A percentile compares a stretch with the other conserved stretches of the same genome.
Conservation (phyloP, 2,113 vertebrate genomes). For the Paratilapia polleni region DNA sequence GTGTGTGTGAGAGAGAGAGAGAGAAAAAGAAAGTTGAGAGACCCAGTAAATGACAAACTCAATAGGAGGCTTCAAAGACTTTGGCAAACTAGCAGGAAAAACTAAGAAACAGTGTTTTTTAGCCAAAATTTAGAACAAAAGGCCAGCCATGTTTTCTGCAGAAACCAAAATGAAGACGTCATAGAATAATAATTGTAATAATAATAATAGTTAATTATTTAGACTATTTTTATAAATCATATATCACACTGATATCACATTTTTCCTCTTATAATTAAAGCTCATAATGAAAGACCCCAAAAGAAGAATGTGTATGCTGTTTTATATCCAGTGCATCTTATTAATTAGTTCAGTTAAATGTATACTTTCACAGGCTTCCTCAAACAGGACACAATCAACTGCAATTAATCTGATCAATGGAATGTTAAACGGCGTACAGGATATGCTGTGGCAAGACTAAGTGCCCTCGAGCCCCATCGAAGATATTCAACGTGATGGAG, state of each 20-base stretch:
- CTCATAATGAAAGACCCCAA: background rate
- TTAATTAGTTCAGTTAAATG: constrained; percentile 54
- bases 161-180: background rate
- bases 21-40: constrained; percentile 53
- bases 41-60: constrained; percentile 40
- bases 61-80: constrained; percentile 8
- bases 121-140: constrained; percentile 56
- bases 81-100: constrained; percentile 39
- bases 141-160: background rate
- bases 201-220: background rate
- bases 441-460: constrained; percentile 70
- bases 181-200: too few species aligned
- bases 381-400: constrained; percentile 76
- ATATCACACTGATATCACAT: background rate
- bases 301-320: background rate
- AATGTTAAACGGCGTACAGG: constrained; percentile 78
- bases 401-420: constrained; percentile 81
- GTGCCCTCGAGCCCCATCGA: constrained; percentile 73
- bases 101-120: constrained; percentile 49
- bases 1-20: background rate
- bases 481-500: constrained; percentile 75
- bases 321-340: constrained; percentile 8
- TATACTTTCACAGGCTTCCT: constrained; percentile 67
- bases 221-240: background rate
- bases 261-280: background rate